Conservation (phyloP, 2,113 vertebrate genomes). For the Ictalurus furcatus region DNA sequence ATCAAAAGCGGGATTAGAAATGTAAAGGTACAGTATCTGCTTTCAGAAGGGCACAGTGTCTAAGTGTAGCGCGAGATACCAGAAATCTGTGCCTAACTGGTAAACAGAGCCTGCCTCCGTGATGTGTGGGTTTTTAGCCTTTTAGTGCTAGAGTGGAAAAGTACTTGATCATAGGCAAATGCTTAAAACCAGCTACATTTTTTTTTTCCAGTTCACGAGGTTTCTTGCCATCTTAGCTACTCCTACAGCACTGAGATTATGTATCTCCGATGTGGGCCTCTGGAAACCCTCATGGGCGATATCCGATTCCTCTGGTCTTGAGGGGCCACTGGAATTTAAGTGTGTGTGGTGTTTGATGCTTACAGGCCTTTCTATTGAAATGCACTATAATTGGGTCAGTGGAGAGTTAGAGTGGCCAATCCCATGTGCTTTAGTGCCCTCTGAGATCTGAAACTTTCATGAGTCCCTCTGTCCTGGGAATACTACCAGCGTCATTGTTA, state of each 20-base stretch:
- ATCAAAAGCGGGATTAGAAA: conserved; percentile 62
- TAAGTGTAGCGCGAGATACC: conserved; percentile 10
- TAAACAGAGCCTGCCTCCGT: conserved; percentile 36
- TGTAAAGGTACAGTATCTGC: conserved; percentile 48
- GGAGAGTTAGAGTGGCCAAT: conserved; percentile 72
- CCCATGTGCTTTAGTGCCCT: conserved; percentile 76
- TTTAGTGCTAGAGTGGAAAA: conserved; percentile 26
- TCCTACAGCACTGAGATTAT: conserved; percentile 8
- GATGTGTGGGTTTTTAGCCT: conserved; percentile 30
- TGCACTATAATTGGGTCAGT: conserved; percentile 78
- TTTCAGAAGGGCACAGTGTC: conserved; percentile 29
- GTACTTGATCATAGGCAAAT: conserved; percentile 9
- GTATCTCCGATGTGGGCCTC: conserved; percentile 18
- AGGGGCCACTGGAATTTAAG: not conserved
- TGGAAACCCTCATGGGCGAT: conserved; percentile 17
- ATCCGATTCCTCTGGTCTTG: conserved; percentile 33
- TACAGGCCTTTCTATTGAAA: conserved; percentile 66
- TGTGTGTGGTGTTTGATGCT: conserved; percentile 43
- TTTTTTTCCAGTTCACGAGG: not conserved
- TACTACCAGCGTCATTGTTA: conserved; percentile 76
- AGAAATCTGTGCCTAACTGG: conserved; percentile 34
- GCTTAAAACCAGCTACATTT: conserved; percentile 16
- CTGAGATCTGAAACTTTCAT: conserved; percentile 81
- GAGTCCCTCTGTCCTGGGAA: conserved; percentile 73
- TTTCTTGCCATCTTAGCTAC: conserved; percentile 26